phyloP scores from a whole-genome alignment of 1,140 invertebrate species.

The Aphaenogaster floridana region DNA sequence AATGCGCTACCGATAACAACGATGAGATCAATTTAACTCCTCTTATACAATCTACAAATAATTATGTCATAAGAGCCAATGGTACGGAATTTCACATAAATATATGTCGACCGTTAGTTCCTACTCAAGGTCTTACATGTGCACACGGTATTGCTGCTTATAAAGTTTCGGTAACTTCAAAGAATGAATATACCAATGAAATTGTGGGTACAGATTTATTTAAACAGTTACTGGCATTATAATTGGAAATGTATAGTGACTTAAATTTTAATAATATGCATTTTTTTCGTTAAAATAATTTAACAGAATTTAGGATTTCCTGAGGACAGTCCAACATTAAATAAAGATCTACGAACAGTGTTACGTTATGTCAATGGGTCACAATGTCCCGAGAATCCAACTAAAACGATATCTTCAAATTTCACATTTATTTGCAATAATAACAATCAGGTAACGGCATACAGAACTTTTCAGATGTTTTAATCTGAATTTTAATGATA shows the following conservation, averaged over 20 bases:
- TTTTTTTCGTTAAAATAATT: slow-evolving; percentile 17
- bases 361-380: slow-evolving; percentile 85
- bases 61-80: slow-evolving; percentile 85
- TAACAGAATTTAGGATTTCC: slow-evolving; percentile 86
- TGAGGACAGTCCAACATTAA: slow-evolving; percentile 76
- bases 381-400: slow-evolving; percentile 83
- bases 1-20: slow-evolving; percentile 75
- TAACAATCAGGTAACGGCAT: slow-evolving; percentile 82
- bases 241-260: not conserved
- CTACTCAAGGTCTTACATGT: slow-evolving; percentile 85
- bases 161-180: slow-evolving; percentile 80
- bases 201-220: slow-evolving; percentile 81
- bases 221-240: not conserved
- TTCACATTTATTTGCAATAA: slow-evolving; percentile 85
- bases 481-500: not conserved
- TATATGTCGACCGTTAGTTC: slow-evolving; percentile 86
- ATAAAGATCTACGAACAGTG: slow-evolving; percentile 78
- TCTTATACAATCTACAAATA: slow-evolving; percentile 83
- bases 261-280: not conserved
- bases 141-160: slow-evolving; percentile 86
- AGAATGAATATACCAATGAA: slow-evolving; percentile 82
- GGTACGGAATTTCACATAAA: slow-evolving; percentile 84
- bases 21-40: slow-evolving; percentile 83
- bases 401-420: slow-evolving; percentile 81
- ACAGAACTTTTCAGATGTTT: not conserved